Evolutionary conservation across 2,888 invertebrate species (phyloP).

Genomic region (Lacanobia oleracea): DNA sequence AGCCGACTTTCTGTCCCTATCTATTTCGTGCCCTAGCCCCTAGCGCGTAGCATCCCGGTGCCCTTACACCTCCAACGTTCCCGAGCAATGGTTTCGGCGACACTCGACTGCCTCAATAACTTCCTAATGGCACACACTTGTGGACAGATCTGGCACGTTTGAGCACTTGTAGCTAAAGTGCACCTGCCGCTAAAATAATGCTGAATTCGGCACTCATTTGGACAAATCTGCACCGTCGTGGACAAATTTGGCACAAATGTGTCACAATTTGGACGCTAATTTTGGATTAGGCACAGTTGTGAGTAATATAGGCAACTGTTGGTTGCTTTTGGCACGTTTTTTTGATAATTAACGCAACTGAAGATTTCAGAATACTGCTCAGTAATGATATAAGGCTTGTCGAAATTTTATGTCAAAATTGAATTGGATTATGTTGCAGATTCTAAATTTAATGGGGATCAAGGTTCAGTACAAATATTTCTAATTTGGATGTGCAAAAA

Average conservation of each 20-base stretch:
- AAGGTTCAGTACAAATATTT: conserved; percentile 44
- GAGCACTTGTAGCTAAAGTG: conserved; percentile 52
- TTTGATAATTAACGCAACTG: conserved; percentile 20
- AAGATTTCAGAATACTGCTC: conserved; percentile 17
- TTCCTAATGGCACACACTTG: conserved; percentile 49
- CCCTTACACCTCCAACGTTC: conserved; percentile 46
- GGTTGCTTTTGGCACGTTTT: conserved; percentile 29
- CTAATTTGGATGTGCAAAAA: conserved; percentile 33
- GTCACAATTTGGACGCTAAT: conserved; percentile 31
- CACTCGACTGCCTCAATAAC: conserved; percentile 48
- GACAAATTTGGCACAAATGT: conserved; percentile 20
- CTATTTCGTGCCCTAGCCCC: conserved; percentile 23
- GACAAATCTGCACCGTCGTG: conserved; percentile 41
- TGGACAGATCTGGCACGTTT: conserved; percentile 50
- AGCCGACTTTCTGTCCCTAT: conserved; percentile 10
- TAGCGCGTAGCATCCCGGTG: conserved; percentile 51
- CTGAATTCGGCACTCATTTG: conserved; percentile 35
- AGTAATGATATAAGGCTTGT: conserved; percentile 17
- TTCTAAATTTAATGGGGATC: conserved; percentile 41
- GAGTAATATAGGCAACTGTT: conserved; percentile 22
- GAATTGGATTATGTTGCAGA: conserved; percentile 52
- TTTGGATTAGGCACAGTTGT: conserved; percentile 32
- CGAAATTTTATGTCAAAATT: conserved; percentile 20
- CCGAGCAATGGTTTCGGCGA: conserved; percentile 48
- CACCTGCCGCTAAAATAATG: conserved; percentile 36